These are phyloP conservation scores for Drosophila seclusa DNA, from an alignment of 2,888 invertebrate species.

Conservation along the genomic window DNA sequence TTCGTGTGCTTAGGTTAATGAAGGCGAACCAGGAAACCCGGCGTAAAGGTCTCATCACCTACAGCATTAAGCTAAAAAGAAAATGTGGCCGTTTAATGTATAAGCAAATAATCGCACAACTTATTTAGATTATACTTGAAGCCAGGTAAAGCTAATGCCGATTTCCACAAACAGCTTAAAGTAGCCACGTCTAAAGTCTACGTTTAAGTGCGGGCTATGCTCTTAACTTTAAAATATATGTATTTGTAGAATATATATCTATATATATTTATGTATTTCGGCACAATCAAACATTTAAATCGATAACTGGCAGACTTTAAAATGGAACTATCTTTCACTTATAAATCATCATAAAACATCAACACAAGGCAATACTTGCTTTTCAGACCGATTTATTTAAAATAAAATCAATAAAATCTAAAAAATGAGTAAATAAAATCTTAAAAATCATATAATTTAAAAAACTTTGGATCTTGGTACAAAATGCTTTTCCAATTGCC, in stretches of 20 bases:
- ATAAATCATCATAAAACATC: neutral
- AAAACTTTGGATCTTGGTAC: neutral
- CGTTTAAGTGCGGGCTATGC: neutral
- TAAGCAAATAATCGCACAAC: conserved; percentile 29
- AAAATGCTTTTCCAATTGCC: neutral
- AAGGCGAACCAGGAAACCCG: conserved; percentile 20
- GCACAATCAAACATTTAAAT: neutral
- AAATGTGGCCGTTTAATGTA: conserved; percentile 14
- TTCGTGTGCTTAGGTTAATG: conserved; percentile 57
- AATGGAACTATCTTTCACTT: neutral
- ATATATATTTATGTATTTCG: neutral
- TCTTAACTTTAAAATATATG: neutral
- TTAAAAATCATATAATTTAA: neutral
- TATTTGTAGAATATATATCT: neutral
- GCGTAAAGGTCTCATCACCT: conserved; percentile 25
- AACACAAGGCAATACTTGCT: neutral
- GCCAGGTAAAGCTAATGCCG: neutral
- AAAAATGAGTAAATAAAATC: neutral
- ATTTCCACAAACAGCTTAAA: neutral
- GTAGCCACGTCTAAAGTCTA: neutral
- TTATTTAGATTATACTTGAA: conserved; percentile 25
- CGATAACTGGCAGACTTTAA: neutral
- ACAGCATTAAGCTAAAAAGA: conserved; percentile 16
- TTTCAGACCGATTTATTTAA: neutral
- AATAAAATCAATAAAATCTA: neutral